Evolutionary conservation across 2,113 vertebrate genomes (phyloP).

Genomic region (Excalfactoria chinensis): DNA sequence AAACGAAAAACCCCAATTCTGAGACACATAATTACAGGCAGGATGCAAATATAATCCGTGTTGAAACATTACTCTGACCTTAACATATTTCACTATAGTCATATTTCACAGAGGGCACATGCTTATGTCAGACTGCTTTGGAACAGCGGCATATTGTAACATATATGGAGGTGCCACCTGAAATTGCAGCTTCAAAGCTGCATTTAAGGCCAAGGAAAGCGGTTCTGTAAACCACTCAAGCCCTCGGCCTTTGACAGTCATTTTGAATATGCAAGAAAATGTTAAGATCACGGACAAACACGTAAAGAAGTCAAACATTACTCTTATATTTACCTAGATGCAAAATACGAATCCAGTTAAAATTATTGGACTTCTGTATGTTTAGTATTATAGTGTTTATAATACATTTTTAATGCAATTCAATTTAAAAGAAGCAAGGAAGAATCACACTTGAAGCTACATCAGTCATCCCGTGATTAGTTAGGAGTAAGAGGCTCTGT

Average conservation of each 20-base stretch:
- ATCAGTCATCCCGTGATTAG: background rate
- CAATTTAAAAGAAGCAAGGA: background rate
- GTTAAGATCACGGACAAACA: background rate
- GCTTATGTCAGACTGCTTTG: background rate
- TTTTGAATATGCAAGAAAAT: background rate
- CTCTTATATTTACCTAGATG: background rate
- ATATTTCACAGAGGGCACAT: rapidly evolving
- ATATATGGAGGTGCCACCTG: background rate
- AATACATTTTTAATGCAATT: background rate
- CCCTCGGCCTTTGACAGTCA: background rate
- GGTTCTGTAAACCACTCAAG: background rate
- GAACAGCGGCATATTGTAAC: background rate
- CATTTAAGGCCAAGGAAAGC: background rate
- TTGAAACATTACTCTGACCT: background rate
- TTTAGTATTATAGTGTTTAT: background rate
- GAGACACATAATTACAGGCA: background rate
- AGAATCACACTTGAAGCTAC: background rate
- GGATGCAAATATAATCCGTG: background rate
- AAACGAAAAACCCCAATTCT: too few relatives aligned
- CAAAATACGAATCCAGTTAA: background rate
- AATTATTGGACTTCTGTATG: background rate
- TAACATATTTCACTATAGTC: background rate
- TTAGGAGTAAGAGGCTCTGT: background rate
- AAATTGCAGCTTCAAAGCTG: background rate
- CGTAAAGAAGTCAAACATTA: background rate